Conservation (phyloP, 2,113 vertebrate species). For the Epinephelus fuscoguttatus region DNA sequence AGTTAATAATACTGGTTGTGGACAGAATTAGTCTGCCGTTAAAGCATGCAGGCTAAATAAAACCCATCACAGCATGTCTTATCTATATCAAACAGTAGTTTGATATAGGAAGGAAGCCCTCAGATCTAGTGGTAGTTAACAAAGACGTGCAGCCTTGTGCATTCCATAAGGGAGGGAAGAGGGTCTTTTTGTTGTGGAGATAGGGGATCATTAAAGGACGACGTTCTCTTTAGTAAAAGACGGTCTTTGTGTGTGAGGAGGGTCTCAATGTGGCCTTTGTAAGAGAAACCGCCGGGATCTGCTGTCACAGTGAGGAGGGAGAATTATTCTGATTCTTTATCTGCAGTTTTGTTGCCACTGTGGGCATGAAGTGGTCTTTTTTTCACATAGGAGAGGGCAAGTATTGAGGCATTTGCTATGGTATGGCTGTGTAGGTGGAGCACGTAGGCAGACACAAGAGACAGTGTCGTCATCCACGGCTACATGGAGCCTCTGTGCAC, state of each 20-base stretch:
- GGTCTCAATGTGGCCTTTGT: conserved; percentile 84
- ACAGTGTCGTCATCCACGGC: conserved; percentile 37
- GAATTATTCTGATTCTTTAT: conserved; percentile 74
- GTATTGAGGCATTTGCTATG: conserved; percentile 52
- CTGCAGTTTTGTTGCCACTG: conserved; percentile 56
- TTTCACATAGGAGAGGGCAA: conserved; percentile 25
- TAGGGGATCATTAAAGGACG: conserved; percentile 76
- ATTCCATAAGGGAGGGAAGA: conserved; percentile 74
- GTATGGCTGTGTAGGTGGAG: conserved; percentile 76
- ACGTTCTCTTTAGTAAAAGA: conserved; percentile 66
- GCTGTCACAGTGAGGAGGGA: conserved; percentile 59
- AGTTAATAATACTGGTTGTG: conserved; percentile 10
- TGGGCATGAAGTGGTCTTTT: conserved; percentile 71
- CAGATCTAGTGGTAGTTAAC: conserved; percentile 57
- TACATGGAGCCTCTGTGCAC: conserved; percentile 32
- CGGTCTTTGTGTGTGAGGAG: conserved; percentile 74
- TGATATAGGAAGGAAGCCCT: conserved; percentile 49
- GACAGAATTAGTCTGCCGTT: neutral
- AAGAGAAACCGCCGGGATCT: conserved; percentile 44
- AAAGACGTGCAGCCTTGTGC: conserved; percentile 63
- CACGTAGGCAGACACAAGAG: conserved; percentile 41
- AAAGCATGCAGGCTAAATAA: conserved; percentile 18
- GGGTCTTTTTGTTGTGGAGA: conserved; percentile 78
- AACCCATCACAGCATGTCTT: conserved; percentile 28
- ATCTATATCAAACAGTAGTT: conserved; percentile 52